Percentiles rank a stretch among this genome's conserved stretches.
phyloP scores from a whole-genome alignment of 2,888 invertebrate species.

The Tridacna crocea region DNA sequence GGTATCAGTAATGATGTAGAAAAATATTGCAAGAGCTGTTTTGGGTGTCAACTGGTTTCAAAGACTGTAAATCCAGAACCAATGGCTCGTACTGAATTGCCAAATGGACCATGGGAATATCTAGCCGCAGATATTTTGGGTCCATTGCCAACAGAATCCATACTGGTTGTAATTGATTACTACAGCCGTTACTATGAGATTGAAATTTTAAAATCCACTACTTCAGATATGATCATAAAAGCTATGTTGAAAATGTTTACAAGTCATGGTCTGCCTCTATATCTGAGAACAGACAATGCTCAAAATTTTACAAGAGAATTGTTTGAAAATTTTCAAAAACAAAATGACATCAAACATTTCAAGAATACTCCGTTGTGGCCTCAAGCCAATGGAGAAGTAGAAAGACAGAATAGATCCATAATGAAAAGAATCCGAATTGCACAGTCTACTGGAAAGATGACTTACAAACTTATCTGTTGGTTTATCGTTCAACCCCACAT shows the following conservation, averaged over 20 bases:
- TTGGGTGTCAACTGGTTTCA: slow-evolving; percentile 46
- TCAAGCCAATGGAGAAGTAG: too few relatives aligned
- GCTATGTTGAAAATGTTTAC: slow-evolving; percentile 9
- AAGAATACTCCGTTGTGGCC: slow-evolving; percentile 50
- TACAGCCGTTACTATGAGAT: slow-evolving; percentile 25
- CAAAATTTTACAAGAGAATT: slow-evolving; percentile 37
- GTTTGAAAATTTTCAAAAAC: slow-evolving; percentile 25
- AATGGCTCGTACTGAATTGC: slow-evolving; percentile 28
- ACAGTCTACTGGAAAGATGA: slow-evolving; percentile 45
- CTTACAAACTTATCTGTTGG: slow-evolving; percentile 33
- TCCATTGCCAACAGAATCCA: slow-evolving; percentile 16
- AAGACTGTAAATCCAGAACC: neutral
- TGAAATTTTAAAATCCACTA: slow-evolving; percentile 15
- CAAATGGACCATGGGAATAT: slow-evolving; percentile 49
- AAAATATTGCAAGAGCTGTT: slow-evolving; percentile 27
- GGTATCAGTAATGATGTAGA: too few relatives aligned
- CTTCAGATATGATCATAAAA: slow-evolving; percentile 13
- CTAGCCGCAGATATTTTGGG: slow-evolving; percentile 45
- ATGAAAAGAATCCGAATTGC: slow-evolving; percentile 59
- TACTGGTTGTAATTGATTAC: slow-evolving; percentile 35
- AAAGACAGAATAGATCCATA: slow-evolving; percentile 54
- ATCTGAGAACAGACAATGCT: slow-evolving; percentile 46
- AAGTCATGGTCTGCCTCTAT: slow-evolving; percentile 30
- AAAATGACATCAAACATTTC: slow-evolving; percentile 38
- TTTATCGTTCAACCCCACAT: slow-evolving; percentile 59